phyloP scores from a whole-genome alignment of 2,113 vertebrate genomes.

The Nycticebus coucang region DNA sequence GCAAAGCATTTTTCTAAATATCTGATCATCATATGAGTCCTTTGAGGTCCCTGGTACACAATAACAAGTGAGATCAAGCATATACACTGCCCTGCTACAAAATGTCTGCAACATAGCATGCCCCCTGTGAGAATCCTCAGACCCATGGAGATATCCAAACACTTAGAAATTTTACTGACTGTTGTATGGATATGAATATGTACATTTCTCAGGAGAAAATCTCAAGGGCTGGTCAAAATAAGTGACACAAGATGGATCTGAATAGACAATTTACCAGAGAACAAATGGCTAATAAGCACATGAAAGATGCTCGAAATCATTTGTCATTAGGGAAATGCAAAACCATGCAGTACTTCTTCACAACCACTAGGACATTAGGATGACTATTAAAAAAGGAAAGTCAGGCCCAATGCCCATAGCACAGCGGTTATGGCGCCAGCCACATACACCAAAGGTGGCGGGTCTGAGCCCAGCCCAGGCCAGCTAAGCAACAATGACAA shows the following conservation, averaged over 20 bases:
- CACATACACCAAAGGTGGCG: too few species aligned
- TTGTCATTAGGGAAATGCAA: background rate
- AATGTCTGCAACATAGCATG: background rate
- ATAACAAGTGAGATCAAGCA: background rate
- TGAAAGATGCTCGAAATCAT: background rate
- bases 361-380: background rate
- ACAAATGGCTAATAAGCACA: background rate
- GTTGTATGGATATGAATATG: background rate
- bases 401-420: background rate
- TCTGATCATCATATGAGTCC: background rate
- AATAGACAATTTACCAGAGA: background rate
- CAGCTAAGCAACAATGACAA: too few species aligned
- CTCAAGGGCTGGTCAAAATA: conserved; percentile 2
- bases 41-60: background rate
- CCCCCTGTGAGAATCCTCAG: background rate
- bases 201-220: background rate
- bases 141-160: background rate
- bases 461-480: too few species aligned
- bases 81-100: background rate
- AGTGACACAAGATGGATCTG: background rate
- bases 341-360: background rate
- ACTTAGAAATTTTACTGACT: background rate
- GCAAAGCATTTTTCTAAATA: background rate
- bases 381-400: background rate
- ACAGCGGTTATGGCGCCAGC: too few species aligned